Evolutionary conservation across 2,797 vertebrate genomes (phyloP).

Genomic region (Enteromius anoplus): DNA sequence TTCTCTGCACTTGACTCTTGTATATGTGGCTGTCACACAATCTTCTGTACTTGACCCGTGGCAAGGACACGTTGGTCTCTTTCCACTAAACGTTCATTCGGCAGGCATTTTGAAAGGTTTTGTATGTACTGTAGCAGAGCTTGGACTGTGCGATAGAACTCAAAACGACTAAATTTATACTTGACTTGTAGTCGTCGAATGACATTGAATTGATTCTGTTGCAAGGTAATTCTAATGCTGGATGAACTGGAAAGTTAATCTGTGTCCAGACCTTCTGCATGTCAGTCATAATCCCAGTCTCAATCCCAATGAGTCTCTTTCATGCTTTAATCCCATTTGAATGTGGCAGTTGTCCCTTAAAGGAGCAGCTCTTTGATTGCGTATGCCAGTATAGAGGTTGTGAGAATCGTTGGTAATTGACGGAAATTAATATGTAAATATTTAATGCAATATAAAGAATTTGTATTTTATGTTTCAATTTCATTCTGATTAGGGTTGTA

Average conservation of each 20-base stretch:
- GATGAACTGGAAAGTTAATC: constrained; percentile 9
- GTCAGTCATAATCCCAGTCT: constrained; percentile 46
- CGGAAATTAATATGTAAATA: not conserved
- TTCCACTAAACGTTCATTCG: constrained; percentile 14
- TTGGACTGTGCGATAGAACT: not conserved
- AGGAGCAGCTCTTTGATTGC: constrained; percentile 15
- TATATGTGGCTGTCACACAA: not conserved
- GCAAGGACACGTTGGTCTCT: not conserved
- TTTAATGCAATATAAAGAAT: not conserved
- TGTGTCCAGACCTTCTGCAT: constrained; percentile 19
- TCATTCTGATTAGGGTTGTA: not conserved
- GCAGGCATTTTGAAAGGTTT: not conserved
- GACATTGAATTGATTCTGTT: constrained; percentile 12
- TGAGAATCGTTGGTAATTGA: not conserved
- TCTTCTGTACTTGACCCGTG: constrained; percentile 9
- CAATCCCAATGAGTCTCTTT: constrained; percentile 22
- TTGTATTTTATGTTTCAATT: not conserved
- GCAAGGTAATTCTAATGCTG: constrained; percentile 18
- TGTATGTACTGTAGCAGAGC: not conserved
- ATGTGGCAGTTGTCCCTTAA: constrained; percentile 29
- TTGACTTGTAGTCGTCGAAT: not conserved
- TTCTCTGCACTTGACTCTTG: constrained; percentile 1
- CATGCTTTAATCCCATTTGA: constrained; percentile 43
- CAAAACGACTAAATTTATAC: not conserved
- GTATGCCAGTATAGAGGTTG: not conserved